Percentiles rank a stretch among this genome's conserved stretches.
Conservation (phyloP, 2,797 vertebrate species). For the Pempheris klunzingeri region DNA sequence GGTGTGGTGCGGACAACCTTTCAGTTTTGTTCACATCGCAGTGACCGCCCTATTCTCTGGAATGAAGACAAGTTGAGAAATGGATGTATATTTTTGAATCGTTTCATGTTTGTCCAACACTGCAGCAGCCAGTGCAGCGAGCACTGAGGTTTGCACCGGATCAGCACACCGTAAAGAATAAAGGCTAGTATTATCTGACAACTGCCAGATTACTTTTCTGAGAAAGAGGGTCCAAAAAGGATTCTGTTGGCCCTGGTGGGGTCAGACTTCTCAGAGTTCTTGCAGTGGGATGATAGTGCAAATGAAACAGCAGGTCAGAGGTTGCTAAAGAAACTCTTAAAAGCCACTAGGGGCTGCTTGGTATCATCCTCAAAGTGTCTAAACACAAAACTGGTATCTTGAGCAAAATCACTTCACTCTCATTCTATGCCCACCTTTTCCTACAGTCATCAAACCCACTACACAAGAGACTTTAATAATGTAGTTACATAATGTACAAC, state of each 20-base stretch:
- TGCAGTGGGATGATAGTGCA: neutral
- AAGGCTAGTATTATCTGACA: neutral
- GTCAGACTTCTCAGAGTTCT: neutral
- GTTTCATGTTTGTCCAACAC: neutral
- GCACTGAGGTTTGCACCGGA: neutral
- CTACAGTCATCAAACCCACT: neutral
- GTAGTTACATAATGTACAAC: neutral
- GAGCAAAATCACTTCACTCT: neutral
- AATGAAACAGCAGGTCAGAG: neutral
- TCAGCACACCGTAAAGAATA: neutral
- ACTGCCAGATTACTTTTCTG: neutral
- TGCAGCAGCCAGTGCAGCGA: neutral
- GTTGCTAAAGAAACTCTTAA: neutral
- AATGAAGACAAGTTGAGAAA: slow-evolving; percentile 17
- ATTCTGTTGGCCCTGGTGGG: neutral
- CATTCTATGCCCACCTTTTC: neutral
- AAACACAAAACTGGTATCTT: neutral
- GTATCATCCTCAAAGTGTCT: too few species aligned
- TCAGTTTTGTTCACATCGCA: neutral
- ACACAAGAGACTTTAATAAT: neutral
- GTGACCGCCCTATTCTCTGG: neutral
- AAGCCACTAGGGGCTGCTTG: too few species aligned
- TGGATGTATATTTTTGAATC: slow-evolving; percentile 2
- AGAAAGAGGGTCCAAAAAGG: neutral
- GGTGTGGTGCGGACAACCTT: neutral